Evolutionary conservation across 2,888 invertebrate genomes (phyloP).

Genomic region (Protonemura montana): DNA sequence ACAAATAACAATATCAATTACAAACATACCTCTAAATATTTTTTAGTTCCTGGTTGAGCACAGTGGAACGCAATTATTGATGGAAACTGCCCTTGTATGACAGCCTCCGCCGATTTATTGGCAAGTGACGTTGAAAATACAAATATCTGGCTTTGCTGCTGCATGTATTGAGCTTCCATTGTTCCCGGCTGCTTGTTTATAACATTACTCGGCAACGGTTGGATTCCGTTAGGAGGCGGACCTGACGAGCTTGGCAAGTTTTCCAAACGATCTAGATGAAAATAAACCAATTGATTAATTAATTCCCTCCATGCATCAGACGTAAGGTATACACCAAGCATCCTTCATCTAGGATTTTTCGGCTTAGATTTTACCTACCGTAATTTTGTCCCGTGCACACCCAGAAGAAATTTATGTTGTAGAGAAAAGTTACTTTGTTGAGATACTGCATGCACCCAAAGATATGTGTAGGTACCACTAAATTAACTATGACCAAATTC

Average conservation of each 20-base stretch:
- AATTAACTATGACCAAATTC: no score
- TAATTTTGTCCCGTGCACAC: no score
- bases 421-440: no score
- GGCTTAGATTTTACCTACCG: no score
- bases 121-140: conserved; percentile 95
- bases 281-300: neutral
- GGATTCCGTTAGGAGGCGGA: conserved; percentile 61
- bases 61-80: conserved; percentile 95
- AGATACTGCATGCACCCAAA: no score
- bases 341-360: no score
- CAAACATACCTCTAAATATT: conserved; percentile 81
- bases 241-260: conserved; percentile 48
- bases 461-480: no score
- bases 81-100: conserved; percentile 86
- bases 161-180: conserved; percentile 88
- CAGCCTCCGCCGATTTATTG: conserved; percentile 93
- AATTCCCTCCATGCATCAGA: no score
- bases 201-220: conserved; percentile 79
- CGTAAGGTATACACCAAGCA: no score
- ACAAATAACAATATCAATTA: conserved; percentile 14
- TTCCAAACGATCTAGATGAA: conserved; percentile 45
- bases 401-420: no score
- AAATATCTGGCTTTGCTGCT: conserved; percentile 97
- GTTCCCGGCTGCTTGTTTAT: conserved; percentile 78
- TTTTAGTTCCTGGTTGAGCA: conserved; percentile 93